A percentile compares a stretch with the other conserved stretches of the same genome.
Conservation (phyloP, 2,113 vertebrate genomes). For the Corynorhinus townsendii region DNA sequence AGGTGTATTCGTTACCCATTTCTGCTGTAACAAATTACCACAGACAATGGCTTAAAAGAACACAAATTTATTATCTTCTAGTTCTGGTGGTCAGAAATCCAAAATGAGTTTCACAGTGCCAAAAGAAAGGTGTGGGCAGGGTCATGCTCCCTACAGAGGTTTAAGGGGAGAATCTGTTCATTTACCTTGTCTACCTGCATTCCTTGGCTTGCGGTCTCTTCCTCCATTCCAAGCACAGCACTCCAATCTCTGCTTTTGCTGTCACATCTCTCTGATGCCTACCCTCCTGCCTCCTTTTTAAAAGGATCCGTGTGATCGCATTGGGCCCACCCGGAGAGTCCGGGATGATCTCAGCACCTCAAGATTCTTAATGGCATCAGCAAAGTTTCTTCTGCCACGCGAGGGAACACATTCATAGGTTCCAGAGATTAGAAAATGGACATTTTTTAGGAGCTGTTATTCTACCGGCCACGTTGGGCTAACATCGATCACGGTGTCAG, state of each 20-base stretch:
- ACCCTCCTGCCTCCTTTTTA: background rate
- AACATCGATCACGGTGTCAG: background rate
- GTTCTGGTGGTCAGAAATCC: background rate
- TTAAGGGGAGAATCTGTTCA: background rate
- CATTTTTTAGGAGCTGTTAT: background rate
- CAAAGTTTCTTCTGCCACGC: background rate
- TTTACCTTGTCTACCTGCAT: background rate
- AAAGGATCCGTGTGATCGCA: background rate
- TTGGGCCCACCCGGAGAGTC: background rate
- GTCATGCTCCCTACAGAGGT: background rate
- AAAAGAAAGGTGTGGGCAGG: background rate
- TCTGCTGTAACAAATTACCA: background rate
- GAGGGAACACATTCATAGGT: background rate
- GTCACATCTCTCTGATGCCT: background rate
- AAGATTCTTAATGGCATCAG: background rate
- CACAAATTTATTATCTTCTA: background rate
- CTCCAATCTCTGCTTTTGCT: background rate
- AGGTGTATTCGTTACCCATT: background rate
- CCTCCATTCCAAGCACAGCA: background rate
- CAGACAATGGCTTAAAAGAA: background rate
- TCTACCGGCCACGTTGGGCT: background rate
- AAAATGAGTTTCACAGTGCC: background rate
- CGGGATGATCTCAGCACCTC: background rate
- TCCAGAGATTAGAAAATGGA: background rate
- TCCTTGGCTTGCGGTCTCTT: background rate